A percentile compares a stretch with the other conserved stretches of the same genome.
phyloP scores from a whole-genome alignment of 2,113 vertebrate species.

The Gymnarchus niloticus region DNA sequence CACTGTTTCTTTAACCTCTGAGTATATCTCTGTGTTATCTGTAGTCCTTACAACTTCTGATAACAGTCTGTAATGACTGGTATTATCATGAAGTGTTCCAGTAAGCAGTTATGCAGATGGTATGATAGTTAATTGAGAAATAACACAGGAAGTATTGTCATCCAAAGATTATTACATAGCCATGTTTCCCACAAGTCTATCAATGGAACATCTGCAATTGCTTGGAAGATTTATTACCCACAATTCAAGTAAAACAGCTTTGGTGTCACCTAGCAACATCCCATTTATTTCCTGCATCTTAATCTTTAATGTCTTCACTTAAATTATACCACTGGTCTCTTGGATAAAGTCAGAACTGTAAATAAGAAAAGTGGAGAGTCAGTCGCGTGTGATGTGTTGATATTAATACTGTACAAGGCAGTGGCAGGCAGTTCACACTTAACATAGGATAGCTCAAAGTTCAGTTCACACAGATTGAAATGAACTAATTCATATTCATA shows the following conservation, averaged over 20 bases:
- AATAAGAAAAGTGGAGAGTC: background rate
- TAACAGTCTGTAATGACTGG: too few species aligned
- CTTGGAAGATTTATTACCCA: background rate
- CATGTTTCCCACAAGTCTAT: background rate
- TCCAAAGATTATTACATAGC: background rate
- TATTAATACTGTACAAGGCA: background rate
- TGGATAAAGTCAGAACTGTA: conserved; percentile 3
- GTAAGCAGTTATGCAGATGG: background rate
- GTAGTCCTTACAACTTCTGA: background rate
- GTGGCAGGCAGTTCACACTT: too few species aligned
- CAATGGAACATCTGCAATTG: background rate
- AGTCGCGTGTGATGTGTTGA: background rate
- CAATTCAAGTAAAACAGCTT: background rate
- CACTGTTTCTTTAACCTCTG: background rate
- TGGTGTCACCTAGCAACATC: background rate
- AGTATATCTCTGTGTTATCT: background rate
- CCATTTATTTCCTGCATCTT: background rate
- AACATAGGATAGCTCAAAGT: too few species aligned
- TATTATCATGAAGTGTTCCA: background rate
- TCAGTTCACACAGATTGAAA: too few species aligned
- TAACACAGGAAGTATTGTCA: background rate
- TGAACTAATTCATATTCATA: too few species aligned
- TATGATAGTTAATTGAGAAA: background rate
- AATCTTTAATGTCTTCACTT: background rate
- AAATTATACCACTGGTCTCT: background rate